phyloP scores from a whole-genome alignment of 2,113 vertebrate species.

The Miniopterus natalensis region DNA sequence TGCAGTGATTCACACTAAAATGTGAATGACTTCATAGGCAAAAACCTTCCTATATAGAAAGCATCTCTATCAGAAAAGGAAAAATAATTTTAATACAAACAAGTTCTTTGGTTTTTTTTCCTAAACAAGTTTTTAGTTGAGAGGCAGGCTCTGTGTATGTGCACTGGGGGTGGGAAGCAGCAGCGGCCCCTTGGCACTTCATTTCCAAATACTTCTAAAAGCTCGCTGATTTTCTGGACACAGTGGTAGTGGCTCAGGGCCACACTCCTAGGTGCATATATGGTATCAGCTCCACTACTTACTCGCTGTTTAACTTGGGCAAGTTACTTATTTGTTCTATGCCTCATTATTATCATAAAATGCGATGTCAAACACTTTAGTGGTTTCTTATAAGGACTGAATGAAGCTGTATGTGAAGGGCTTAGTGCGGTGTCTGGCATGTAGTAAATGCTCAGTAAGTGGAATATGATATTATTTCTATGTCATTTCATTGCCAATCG shows the following conservation, averaged over 20 bases:
- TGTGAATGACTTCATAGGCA: background rate
- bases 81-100: background rate
- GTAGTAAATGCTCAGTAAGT: constrained; percentile 7
- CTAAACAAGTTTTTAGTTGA: background rate
- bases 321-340: constrained; percentile 35
- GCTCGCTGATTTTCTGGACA: background rate
- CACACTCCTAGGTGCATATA: background rate
- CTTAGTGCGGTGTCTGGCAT: background rate
- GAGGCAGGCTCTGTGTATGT: background rate
- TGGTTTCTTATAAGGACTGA: background rate
- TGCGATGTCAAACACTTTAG: background rate
- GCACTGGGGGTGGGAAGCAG: background rate
- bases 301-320: constrained; percentile 3
- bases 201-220: background rate
- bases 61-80: background rate
- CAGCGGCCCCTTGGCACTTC: background rate
- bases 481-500: constrained; percentile 13
- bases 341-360: constrained; percentile 43
- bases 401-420: background rate
- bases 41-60: background rate
- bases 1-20: constrained; percentile 10
- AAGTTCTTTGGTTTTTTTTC: background rate
- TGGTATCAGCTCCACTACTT: background rate
- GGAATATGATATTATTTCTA: background rate
- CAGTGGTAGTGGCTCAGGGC: background rate